Conservation (phyloP, 2,113 vertebrate species). For the Patagioenas fasciata region DNA sequence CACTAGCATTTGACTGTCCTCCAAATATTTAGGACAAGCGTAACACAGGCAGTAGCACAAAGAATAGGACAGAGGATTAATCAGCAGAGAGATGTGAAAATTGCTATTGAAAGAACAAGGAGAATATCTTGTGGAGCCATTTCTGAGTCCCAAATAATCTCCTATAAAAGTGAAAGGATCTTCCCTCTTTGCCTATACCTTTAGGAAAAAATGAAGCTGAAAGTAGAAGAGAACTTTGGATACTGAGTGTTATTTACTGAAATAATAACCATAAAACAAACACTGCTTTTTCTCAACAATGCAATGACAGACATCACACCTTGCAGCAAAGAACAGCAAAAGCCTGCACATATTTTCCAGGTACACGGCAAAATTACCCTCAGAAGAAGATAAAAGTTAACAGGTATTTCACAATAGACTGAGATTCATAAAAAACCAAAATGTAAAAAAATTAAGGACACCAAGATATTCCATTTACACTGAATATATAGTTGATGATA, state of each 20-base stretch:
- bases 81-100: slow-evolving; percentile 55
- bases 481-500: not conserved
- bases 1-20: slow-evolving; percentile 41
- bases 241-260: not conserved
- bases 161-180: not conserved
- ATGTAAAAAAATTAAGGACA: not conserved
- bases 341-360: not conserved
- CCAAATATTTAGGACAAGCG: not conserved
- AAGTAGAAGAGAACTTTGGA: not conserved
- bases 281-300: not conserved
- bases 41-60: slow-evolving; percentile 53
- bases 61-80: slow-evolving; percentile 49
- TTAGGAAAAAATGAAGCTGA: not conserved
- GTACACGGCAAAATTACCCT: not conserved
- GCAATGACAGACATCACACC: slow-evolving; percentile 14
- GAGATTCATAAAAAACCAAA: not conserved
- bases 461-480: not conserved
- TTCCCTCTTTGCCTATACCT: not conserved
- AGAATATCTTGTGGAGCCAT: slow-evolving; percentile 5
- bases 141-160: not conserved
- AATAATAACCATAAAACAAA: not conserved
- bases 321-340: not conserved
- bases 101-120: slow-evolving; percentile 29
- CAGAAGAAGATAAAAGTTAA: not conserved
- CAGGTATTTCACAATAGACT: not conserved